A percentile compares a stretch with the other conserved stretches of the same genome.
phyloP scores from a whole-genome alignment of 2,888 invertebrate genomes.

The Druceiella hillmani region DNA sequence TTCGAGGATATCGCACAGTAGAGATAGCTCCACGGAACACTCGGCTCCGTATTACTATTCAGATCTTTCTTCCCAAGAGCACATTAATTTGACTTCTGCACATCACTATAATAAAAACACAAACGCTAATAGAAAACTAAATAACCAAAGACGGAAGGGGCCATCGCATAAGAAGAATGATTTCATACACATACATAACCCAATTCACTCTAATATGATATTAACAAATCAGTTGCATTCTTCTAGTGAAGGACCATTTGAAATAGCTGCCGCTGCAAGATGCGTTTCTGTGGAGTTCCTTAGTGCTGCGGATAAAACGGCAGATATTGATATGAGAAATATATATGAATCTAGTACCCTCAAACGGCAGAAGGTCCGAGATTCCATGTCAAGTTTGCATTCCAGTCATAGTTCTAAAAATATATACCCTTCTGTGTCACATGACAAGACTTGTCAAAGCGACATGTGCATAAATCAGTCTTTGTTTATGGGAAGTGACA shows the following conservation, averaged over 20 bases:
- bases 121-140: conserved; percentile 53
- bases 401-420: conserved; percentile 48
- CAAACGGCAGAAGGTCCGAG: conserved; percentile 52
- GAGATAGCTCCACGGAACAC: conserved; percentile 59
- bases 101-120: conserved; percentile 48
- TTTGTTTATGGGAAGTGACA: no score
- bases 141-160: conserved; percentile 67
- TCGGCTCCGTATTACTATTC: conserved; percentile 85
- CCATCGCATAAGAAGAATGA: conserved; percentile 57
- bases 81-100: conserved; percentile 42
- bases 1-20: conserved; percentile 52
- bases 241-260: conserved; percentile 39
- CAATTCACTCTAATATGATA: conserved; percentile 45
- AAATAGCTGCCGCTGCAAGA: conserved; percentile 53
- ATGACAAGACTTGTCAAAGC: conserved; percentile 26
- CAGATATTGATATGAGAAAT: conserved; percentile 63
- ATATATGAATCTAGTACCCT: conserved; percentile 65
- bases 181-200: conserved; percentile 69
- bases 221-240: conserved; percentile 30
- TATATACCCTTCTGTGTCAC: conserved; percentile 29
- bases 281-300: conserved; percentile 63
- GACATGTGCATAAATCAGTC: no score
- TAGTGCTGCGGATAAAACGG: conserved; percentile 60
- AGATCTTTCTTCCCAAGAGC: conserved; percentile 58
- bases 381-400: conserved; percentile 42